Evolutionary conservation across 2,113 vertebrate species (phyloP), one percentile per base, ranked within the genome.

Genomic region (Esox niger): DNA sequence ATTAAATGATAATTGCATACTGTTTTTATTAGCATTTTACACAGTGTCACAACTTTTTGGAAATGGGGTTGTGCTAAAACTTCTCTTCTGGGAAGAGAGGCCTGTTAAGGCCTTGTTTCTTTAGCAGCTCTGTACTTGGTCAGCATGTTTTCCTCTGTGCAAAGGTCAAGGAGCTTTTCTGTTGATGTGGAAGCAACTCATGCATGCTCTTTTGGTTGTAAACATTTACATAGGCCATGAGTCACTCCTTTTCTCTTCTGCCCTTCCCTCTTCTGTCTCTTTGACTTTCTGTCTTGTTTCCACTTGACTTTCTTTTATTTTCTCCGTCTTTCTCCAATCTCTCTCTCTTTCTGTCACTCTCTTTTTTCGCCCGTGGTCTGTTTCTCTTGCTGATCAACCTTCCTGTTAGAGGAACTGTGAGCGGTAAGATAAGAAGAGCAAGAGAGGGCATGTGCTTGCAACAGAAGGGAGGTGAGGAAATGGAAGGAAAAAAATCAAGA

Each of bases 211-310:
- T 84, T 38, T 62, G 76, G 79, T 54, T 82, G 81, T 85, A 90
- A 91, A 92, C 81, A 88, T 89, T 89, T 86, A 87, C 83, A 87
- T 77, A 68, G 74, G 84, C 31, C 70, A 68, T 85, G 79, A 88
- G 70, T 87, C 87, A 84, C 78, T 63, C 56, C 29, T 27, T 0
- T 56, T 68, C 20, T 33, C 33, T 56, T 74, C 68, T 63, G 55
- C 57, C 62, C 35, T 68, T 59, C 61, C 56, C 26, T 54, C n/a
- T 7, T 64, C 47, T 35, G 43, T 58, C 29, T 47, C 23, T 17
- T 62, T 23, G 65, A 1, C 29, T 47, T 27, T 17, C 65, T 23
- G 65, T 2, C 27, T 55, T 33, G 32, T 33, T 70, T 43, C 31
- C 2, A n/a, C n/a, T 31, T 60, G 17, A 26, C 7, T 60, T 83